Conservation (phyloP, 2,113 vertebrate genomes). For the Lepidiolamprologus cunningtoni region DNA sequence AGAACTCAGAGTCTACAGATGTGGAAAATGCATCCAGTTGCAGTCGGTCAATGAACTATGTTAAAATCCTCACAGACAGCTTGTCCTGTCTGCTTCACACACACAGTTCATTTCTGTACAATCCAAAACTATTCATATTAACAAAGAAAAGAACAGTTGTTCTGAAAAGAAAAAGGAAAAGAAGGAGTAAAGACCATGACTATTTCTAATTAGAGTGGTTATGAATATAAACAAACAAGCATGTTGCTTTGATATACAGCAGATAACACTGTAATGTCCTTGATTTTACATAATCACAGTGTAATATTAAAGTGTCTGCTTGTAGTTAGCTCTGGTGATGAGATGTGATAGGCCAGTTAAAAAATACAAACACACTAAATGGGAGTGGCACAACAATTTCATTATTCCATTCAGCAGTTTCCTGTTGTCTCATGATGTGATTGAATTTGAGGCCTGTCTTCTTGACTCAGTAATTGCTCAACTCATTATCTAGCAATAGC, state of each 20-base stretch:
- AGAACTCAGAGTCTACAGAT: background rate
- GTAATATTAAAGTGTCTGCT: background rate
- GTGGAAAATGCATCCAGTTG: background rate
- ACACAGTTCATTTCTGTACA: background rate
- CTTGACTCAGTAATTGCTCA: slow-evolving; percentile 9
- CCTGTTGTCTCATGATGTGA: background rate
- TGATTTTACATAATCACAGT: background rate
- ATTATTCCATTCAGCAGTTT: slow-evolving; percentile 10
- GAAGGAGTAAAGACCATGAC: background rate
- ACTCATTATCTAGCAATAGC: background rate
- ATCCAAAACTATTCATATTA: background rate
- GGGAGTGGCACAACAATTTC: background rate
- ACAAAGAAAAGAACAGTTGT: background rate
- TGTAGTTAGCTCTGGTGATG: background rate
- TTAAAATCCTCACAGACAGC: background rate
- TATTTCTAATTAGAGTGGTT: background rate
- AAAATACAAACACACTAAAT: background rate
- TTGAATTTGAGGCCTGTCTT: slow-evolving; percentile 2
- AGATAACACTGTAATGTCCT: background rate
- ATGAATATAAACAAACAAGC: background rate
- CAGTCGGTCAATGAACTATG: background rate
- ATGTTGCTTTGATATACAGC: background rate
- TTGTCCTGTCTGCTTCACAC: background rate
- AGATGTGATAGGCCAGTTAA: background rate
- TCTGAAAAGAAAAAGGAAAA: background rate